A percentile compares a stretch with the other conserved stretches of the same genome.
These are phyloP conservation scores for Acrossocheilus fasciatus DNA, from an alignment of 2,797 vertebrate species.

Conservation along the genomic window DNA sequence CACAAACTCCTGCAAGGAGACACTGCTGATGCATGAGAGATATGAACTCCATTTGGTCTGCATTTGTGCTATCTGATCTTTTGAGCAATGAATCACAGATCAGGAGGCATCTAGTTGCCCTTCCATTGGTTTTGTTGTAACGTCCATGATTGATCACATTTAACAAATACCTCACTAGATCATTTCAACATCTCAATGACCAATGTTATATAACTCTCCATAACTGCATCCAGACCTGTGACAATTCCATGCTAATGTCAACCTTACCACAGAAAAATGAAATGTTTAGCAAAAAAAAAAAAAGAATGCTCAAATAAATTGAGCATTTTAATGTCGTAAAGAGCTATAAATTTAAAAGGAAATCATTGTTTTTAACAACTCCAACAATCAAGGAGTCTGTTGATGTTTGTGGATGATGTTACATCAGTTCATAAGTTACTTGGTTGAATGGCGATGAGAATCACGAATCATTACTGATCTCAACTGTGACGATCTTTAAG, in stretches of 20 bases:
- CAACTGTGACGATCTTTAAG: not conserved
- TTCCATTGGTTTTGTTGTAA: conserved; percentile 1
- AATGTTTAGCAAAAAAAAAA: not conserved
- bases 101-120: conserved; percentile 1
- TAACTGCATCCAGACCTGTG: conserved; percentile 33
- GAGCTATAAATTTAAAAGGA: not conserved
- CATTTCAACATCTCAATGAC: conserved; percentile 23
- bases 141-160: conserved; percentile 6
- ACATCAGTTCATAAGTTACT: not conserved
- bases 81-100: conserved; percentile 2
- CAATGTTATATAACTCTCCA: conserved; percentile 37
- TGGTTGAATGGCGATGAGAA: not conserved
- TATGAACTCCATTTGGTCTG: not conserved
- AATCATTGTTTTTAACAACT: not conserved
- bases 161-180: conserved; percentile 22
- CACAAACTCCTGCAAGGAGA: not conserved
- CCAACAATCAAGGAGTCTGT: not conserved
- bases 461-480: not conserved
- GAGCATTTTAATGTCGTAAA: not conserved
- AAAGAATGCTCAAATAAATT: not conserved
- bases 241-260: not conserved
- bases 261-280: not conserved
- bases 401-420: not conserved
- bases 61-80: conserved; percentile 16
- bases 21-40: not conserved